Conservation (phyloP, 2,113 vertebrate genomes). For the Riparia riparia region DNA sequence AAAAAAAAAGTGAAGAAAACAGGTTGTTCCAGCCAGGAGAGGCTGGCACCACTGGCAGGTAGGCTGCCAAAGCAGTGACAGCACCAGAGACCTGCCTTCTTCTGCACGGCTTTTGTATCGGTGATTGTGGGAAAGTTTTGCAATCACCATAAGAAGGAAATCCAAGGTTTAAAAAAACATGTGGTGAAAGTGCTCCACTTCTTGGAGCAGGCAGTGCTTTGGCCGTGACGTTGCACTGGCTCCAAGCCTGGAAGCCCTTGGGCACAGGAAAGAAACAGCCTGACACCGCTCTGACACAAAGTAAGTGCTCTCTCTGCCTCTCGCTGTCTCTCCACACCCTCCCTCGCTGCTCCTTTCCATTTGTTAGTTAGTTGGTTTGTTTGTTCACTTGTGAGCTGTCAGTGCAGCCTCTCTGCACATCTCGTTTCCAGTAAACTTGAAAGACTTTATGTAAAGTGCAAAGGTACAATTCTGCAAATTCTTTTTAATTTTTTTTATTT, state of each 20-base stretch:
- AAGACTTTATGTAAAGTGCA: background rate
- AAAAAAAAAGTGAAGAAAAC: background rate
- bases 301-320: constrained; percentile 50
- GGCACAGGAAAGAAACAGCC: background rate
- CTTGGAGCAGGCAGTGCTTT: background rate
- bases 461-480: background rate
- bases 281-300: background rate
- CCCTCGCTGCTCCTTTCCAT: background rate
- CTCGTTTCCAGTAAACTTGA: background rate
- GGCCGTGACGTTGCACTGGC: constrained; percentile 12
- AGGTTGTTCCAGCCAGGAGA: background rate
- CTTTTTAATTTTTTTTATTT: background rate
- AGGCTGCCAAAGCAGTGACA: background rate
- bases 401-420: background rate
- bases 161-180: constrained; percentile 27
- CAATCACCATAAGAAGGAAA: background rate
- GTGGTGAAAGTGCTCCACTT: background rate
- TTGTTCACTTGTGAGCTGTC: background rate
- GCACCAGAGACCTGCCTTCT: background rate
- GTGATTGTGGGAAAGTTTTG: background rate
- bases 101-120: background rate
- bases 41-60: background rate
- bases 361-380: background rate
- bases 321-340: background rate
- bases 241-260: background rate